Evolutionary conservation across 2,888 invertebrate species (phyloP).

Genomic region (Atrina japonica): DNA sequence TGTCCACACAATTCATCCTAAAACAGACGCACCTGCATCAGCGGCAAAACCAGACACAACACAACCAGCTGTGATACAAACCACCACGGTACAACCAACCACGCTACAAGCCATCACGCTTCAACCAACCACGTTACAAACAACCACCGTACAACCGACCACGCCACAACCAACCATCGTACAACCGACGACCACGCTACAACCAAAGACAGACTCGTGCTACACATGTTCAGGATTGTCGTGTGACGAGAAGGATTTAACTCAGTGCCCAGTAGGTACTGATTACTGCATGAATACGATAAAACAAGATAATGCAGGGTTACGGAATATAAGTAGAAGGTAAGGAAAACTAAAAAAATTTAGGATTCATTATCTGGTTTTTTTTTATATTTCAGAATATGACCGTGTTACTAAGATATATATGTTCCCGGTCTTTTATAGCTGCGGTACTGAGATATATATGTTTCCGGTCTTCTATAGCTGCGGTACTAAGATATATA

Average conservation of each 20-base stretch:
- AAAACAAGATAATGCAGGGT: slow-evolving; percentile 4
- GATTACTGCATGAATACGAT: slow-evolving; percentile 40
- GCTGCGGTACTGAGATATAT: no score
- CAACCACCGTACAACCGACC: not conserved
- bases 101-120: not conserved
- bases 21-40: not conserved
- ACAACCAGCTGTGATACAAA: not conserved
- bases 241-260: slow-evolving; percentile 9
- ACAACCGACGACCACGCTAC: not conserved
- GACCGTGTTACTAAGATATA: no score
- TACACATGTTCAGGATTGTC: slow-evolving; percentile 14
- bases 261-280: slow-evolving; percentile 12
- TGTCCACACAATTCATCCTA: no score
- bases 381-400: no score
- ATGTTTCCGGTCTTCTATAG: no score
- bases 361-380: no score
- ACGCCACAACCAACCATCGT: not conserved
- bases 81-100: not conserved
- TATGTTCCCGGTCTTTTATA: no score
- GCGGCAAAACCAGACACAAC: not conserved
- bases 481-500: no score
- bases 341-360: no score
- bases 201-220: not conserved
- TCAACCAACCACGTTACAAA: not conserved
- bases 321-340: slow-evolving; percentile 18